A percentile compares a stretch with the other conserved stretches of the same genome.
These are phyloP conservation scores for Sesamia nonagrioides DNA, from an alignment of 1,140 invertebrate species.

Conservation along the genomic window DNA sequence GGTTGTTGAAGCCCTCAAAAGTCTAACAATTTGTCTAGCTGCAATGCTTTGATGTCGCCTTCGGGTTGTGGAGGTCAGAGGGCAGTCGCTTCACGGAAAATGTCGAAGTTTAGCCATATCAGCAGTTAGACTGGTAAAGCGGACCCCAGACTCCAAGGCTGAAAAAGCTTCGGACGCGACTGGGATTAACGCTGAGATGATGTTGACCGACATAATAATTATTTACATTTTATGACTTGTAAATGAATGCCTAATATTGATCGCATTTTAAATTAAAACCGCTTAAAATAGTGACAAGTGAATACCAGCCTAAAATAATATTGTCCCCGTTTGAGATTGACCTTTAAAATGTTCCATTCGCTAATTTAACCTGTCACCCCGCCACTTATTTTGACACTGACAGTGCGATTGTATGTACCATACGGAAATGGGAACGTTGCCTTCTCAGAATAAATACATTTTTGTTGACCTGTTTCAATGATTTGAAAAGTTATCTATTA, in stretches of 20 bases:
- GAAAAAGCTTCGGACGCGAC: no score
- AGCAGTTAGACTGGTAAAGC: no score
- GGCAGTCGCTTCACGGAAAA: no score
- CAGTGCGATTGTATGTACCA: neutral
- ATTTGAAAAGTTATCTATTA: neutral
- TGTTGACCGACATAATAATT: no score
- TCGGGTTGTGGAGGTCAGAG: no score
- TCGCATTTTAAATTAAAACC: neutral
- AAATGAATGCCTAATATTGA: neutral
- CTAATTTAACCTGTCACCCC: conserved; percentile 32
- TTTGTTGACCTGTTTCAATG: conserved; percentile 10
- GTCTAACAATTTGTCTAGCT: no score
- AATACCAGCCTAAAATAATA: conserved; percentile 1
- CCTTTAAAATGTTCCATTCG: conserved; percentile 34
- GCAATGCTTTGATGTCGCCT: no score
- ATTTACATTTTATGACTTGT: neutral
- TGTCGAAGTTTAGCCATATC: no score
- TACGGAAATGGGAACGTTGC: neutral
- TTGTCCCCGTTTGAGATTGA: conserved; percentile 3
- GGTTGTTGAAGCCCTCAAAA: no score
- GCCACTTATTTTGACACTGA: conserved; percentile 5
- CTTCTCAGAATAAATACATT: conserved; percentile 23
- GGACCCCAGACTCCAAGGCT: no score
- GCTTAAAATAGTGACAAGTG: neutral
- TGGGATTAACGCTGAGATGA: no score